phyloP scores from a whole-genome alignment of 2,888 invertebrate species.

The Melanophora roralis region DNA sequence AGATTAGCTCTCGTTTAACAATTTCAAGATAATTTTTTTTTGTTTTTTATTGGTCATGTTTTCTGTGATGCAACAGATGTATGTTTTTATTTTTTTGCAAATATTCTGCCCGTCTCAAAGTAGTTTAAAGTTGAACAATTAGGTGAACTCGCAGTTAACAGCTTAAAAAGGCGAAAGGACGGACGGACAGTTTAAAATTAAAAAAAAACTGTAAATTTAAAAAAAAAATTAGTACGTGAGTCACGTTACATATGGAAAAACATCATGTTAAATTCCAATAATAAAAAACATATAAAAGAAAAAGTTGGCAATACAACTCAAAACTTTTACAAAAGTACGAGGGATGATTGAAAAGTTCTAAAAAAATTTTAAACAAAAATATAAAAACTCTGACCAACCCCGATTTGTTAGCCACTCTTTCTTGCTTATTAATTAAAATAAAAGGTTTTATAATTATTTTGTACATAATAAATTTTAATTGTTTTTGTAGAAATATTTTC shows the following conservation, averaged over 20 bases:
- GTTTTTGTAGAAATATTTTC: no score
- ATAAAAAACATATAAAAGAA: neutral
- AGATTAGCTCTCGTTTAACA: conserved; percentile 62
- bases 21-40: conserved; percentile 60
- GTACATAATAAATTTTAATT: no score
- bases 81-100: conserved; percentile 42
- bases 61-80: conserved; percentile 60
- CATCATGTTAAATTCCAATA: conserved; percentile 55
- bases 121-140: conserved; percentile 60
- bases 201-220: conserved; percentile 4
- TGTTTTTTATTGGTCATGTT: conserved; percentile 37
- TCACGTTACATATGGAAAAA: conserved; percentile 64
- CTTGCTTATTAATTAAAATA: no score
- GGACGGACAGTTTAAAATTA: neutral
- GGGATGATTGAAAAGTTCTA: neutral
- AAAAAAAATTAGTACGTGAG: conserved; percentile 59
- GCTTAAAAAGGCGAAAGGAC: conserved; percentile 2
- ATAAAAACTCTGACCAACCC: no score
- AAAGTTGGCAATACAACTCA: neutral
- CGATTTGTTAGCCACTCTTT: no score
- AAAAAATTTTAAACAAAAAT: no score
- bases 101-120: neutral
- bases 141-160: conserved; percentile 59
- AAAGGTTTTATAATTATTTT: no score
- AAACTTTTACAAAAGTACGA: conserved; percentile 7